Percentiles rank a stretch among this genome's conserved stretches.
Conservation (phyloP, 2,888 invertebrate genomes). For the Andrena bucephala region DNA sequence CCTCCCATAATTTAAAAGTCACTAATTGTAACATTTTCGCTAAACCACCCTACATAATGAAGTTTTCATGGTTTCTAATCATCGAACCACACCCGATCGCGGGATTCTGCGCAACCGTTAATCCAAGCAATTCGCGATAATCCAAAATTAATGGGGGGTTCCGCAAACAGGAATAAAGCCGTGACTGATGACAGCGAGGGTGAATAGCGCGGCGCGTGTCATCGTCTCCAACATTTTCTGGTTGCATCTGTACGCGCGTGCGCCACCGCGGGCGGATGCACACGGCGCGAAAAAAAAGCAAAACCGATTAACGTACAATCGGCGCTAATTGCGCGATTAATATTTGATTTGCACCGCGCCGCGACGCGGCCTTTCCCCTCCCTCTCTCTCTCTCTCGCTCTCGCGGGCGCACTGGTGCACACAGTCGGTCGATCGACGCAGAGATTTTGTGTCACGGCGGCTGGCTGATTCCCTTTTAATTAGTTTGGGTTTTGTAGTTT, state of each 20-base stretch:
- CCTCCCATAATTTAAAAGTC: too few relatives aligned
- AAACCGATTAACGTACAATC: constrained; percentile 81
- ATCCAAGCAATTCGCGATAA: constrained; percentile 66
- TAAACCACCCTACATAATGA: too few relatives aligned
- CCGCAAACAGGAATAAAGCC: constrained; percentile 47
- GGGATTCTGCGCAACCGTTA: constrained; percentile 10
- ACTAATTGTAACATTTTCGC: too few relatives aligned
- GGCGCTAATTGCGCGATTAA: constrained; percentile 83
- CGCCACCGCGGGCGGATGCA: constrained; percentile 28
- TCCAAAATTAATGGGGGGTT: constrained; percentile 70
- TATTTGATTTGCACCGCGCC: constrained; percentile 78
- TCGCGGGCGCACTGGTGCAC: neutral
- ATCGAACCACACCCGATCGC: constrained; percentile 13
- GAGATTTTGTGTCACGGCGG: constrained; percentile 60
- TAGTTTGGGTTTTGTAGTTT: constrained; percentile 80
- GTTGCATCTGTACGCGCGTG: constrained; percentile 21
- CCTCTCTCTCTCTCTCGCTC: neutral
- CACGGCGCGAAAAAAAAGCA: constrained; percentile 61
- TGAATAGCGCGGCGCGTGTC: constrained; percentile 45
- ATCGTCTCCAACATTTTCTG: constrained; percentile 54
- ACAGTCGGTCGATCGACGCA: constrained; percentile 53
- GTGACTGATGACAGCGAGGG: constrained; percentile 55
- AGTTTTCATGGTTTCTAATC: neutral
- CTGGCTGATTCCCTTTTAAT: constrained; percentile 80
- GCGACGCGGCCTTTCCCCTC: constrained; percentile 45